Base-by-base conservation (phyloP, 2,113 vertebrate genomes). In the Charadrius vociferus region DNA sequence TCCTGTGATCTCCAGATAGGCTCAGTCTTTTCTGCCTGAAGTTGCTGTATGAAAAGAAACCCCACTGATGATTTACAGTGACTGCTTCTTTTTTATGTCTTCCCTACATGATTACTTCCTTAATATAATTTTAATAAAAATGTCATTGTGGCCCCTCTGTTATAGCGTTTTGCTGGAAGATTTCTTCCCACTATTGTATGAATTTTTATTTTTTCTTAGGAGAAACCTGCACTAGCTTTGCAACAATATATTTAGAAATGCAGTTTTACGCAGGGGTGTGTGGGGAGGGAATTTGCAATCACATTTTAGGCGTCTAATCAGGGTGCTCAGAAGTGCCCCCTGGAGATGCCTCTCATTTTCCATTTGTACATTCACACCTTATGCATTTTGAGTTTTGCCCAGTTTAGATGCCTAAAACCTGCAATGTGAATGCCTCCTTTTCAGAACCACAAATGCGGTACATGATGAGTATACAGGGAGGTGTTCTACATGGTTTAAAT, bases 111-210 rank as follows among this genome's bases (percentile, higher is more conserved):
- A 78, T 81, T 92, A 68, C 19, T 86, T 91, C 63, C 29, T 67
- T 68, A 90, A 59, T 81, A 22, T 52, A 73, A 59, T 91, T 88
- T 92, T 89, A 90, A 90, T 90, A 61, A 67, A 81, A 80, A 70
- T 70, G 20, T 45, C 39, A 34, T 43, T 39, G 26, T 84, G 37
- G 9, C 20, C 52, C 3, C 30, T 89, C 55, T 81, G 11, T 63
- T 84, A 23, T 7, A 70, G 47, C 7, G 22, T 36, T 93, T 89
- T 83, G 5, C 39, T 67, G 61, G 66, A 82, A 73, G 47, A 53
- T 27, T 90, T 94, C 59, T 90, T 65, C 10, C 43, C 12, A 17
- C 6, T 41, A 20, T 45, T 71, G 15, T 23, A 61, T 34, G 30
- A 15, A 62, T 41, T 68, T 66, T 56, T 81, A n/a, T 75, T 1